Evolutionary conservation across 2,113 vertebrate species (phyloP), one percentile per base, ranked within the genome.

Genomic region (Hoplias malabaricus): DNA sequence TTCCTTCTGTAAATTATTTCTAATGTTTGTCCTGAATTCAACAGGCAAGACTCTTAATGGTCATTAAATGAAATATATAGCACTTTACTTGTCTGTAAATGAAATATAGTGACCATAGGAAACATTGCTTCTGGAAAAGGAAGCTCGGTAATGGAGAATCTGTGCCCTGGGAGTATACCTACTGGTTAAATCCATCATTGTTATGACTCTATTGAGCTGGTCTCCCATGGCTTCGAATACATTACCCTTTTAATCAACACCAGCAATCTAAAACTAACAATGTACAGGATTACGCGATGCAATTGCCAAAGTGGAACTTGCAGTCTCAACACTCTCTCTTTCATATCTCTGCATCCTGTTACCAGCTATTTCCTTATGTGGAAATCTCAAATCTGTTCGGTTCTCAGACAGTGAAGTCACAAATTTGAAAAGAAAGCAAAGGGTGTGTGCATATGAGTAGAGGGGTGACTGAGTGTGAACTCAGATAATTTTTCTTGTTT

Each of bases 381-480:
- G 93, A 91, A 77, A 88, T 63, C 59, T 78, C 77, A 83, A 87
- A 87, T 85, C 65, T 67, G 77, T 61, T 54, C 89, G 90, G 93
- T 95, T 94, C 94, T 93, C 93, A 91, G 87, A 90, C 86, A 70
- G 90, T 96, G 93, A 96, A 93, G 91, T 93, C 93, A 95, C 87
- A 86, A 74, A 90, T 93, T 94, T 92, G 80, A 61, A 48, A 77
- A 81, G 84, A 85, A 74, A 65, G 77, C 83, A 68, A 76, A 73
- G 61, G 85, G 79, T n/a, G 61, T 62, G 48, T 61, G 57, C 19
- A 29, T 61, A 29, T 70, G 34, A 7, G 65, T 14, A 25, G 33
- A 33, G 80, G 16, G 75, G 77, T 79, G 84, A 77, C 90, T 84
- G 81, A 74, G 50, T 33, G 70, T 77, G 69, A 81, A 84, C 84